Evolutionary conservation across 2,888 invertebrate genomes (phyloP).

Genomic region (Ormyrus pomaceus): DNA sequence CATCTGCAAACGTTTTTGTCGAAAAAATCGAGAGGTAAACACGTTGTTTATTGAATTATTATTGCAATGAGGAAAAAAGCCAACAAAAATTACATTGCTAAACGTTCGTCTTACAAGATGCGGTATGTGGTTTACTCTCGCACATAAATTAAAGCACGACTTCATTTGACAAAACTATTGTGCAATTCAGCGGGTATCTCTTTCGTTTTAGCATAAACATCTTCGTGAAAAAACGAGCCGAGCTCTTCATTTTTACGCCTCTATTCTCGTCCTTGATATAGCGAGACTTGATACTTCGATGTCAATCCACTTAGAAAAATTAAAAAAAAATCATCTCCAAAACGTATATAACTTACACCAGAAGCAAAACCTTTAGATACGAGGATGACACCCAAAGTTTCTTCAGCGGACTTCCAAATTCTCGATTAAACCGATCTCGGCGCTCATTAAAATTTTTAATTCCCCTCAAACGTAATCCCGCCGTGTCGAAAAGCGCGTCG

Average conservation of each 20-base stretch:
- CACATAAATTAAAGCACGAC: slow-evolving; percentile 30
- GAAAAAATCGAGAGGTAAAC: too few species aligned
- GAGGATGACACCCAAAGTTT: too few species aligned
- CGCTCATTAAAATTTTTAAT: not conserved
- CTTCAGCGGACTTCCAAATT: not conserved
- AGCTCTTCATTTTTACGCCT: slow-evolving; percentile 24
- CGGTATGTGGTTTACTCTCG: not conserved
- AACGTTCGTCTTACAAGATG: too few species aligned
- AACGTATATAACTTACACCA: too few species aligned
- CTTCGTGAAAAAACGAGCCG: slow-evolving; percentile 20
- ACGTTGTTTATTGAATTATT: too few species aligned
- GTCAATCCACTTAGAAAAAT: not conserved
- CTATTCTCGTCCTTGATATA: slow-evolving; percentile 39
- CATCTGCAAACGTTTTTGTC: too few species aligned
- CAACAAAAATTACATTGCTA: too few species aligned
- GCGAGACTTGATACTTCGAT: not conserved
- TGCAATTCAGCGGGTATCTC: slow-evolving; percentile 12
- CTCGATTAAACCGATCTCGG: not conserved
- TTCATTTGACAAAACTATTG: slow-evolving; percentile 32
- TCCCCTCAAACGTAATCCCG: too few species aligned
- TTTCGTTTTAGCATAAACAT: slow-evolving; percentile 20
- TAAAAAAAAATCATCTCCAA: not conserved
- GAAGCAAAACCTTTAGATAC: too few species aligned
- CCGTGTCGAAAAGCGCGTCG: not conserved
- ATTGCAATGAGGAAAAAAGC: too few species aligned